A percentile compares a stretch with the other conserved stretches of the same genome.
Evolutionary conservation across 2,797 vertebrate species (phyloP).

Genomic region (Hydrocynus forskahlii): DNA sequence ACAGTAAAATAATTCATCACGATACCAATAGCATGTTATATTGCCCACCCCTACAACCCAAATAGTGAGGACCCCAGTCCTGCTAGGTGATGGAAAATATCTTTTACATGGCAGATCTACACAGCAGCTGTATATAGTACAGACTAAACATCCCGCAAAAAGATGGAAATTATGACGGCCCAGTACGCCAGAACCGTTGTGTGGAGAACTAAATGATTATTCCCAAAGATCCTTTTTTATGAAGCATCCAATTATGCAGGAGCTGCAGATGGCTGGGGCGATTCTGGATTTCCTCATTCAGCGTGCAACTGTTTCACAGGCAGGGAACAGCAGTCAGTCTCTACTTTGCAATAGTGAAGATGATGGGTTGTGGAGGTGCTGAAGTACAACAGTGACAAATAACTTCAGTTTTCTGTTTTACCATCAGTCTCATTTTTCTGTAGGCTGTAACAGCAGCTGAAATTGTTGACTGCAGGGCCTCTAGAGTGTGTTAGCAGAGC

Average conservation of each 20-base stretch:
- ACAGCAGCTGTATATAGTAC: too few relatives aligned
- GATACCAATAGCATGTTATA: too few relatives aligned
- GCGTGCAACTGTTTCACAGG: not conserved
- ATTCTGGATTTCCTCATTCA: not conserved
- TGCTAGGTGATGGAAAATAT: too few relatives aligned
- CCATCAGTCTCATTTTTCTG: conserved; percentile 3
- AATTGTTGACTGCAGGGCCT: conserved; percentile 10
- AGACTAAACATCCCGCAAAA: too few relatives aligned
- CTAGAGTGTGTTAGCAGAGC: conserved; percentile 4
- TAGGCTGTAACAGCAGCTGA: conserved; percentile 8
- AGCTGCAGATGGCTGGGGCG: not conserved
- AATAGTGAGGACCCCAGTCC: not conserved
- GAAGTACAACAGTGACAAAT: not conserved
- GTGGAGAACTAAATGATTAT: not conserved
- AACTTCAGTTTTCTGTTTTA: conserved; percentile 7
- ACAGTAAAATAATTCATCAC: too few relatives aligned
- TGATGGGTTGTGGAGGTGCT: not conserved
- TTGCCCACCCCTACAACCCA: too few relatives aligned
- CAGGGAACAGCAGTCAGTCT: not conserved
- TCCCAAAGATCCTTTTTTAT: not conserved
- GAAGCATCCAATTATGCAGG: not conserved
- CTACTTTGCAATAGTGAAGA: not conserved
- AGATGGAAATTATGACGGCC: not conserved
- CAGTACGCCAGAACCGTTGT: not conserved
- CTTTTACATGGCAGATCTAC: not conserved